phyloP scores from a whole-genome alignment of 1,140 invertebrate species.

The Stenopsyche tienmushanensis region DNA sequence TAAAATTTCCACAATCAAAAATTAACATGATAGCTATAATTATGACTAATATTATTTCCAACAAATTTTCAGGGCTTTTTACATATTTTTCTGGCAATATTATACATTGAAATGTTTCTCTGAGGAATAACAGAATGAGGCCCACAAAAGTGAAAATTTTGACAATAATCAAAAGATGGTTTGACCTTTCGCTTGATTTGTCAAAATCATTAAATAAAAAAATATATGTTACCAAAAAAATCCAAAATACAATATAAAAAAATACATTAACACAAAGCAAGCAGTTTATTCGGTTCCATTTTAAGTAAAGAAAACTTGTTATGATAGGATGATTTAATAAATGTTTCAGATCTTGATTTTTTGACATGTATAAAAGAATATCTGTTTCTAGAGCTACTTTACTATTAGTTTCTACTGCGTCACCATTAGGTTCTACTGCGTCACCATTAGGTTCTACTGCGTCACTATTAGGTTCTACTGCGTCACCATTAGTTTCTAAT shows the following conservation, averaged over 20 bases:
- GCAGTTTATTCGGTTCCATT: conserved; percentile 75
- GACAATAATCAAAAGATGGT: conserved; percentile 49
- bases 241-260: conserved; percentile 70
- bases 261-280: conserved; percentile 71
- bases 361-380: conserved; percentile 67
- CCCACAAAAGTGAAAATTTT: conserved; percentile 55
- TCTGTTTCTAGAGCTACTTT: conserved; percentile 60
- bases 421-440: conserved; percentile 69
- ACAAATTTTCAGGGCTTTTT: conserved; percentile 66
- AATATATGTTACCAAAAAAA: conserved; percentile 66
- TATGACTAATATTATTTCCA: conserved; percentile 67
- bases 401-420: conserved; percentile 66
- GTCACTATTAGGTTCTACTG: too few species aligned
- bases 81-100: conserved; percentile 66
- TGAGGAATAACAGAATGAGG: conserved; percentile 58
- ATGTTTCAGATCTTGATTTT: conserved; percentile 61
- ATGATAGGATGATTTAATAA: conserved; percentile 79
- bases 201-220: conserved; percentile 58
- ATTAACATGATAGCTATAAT: conserved; percentile 60
- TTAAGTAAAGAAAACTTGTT: conserved; percentile 77
- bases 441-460: too few species aligned
- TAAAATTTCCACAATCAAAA: conserved; percentile 52
- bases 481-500: too few species aligned
- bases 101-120: conserved; percentile 69
- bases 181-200: conserved; percentile 48